Percentiles rank a stretch among this genome's conserved stretches.
Evolutionary conservation across 1,140 invertebrate genomes (phyloP).

Genomic region (Ephestia elutella): DNA sequence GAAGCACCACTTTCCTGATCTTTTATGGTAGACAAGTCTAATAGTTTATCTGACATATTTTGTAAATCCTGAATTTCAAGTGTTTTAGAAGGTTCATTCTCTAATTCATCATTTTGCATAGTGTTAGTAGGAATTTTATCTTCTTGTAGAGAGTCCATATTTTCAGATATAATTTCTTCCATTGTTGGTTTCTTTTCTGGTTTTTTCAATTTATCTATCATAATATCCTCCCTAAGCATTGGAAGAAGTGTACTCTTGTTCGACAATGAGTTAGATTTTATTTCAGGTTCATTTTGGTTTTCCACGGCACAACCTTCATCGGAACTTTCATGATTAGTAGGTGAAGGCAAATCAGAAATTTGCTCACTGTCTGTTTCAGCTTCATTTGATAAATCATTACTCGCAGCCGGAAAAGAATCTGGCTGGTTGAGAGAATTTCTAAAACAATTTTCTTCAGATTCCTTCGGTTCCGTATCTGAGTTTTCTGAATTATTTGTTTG

Average conservation of each 20-base stretch:
- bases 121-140: background rate
- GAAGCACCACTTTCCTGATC: background rate
- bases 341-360: background rate
- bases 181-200: conserved; percentile 7
- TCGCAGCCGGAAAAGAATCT: background rate
- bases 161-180: background rate
- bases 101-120: background rate
- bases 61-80: conserved; percentile 35
- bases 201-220: conserved; percentile 19
- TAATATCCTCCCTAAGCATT: conserved; percentile 19
- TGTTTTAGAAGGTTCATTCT: background rate
- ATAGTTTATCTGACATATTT: conserved; percentile 40
- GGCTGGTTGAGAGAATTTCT: background rate
- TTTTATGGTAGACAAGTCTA: conserved; percentile 13
- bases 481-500: conserved; percentile 8
- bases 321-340: background rate
- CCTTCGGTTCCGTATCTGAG: background rate
- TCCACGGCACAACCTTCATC: background rate
- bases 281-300: background rate
- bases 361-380: background rate
- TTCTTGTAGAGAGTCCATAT: background rate
- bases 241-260: background rate
- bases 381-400: background rate
- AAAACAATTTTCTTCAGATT: conserved; percentile 6
- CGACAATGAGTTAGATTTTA: background rate